phyloP scores from a whole-genome alignment of 2,113 vertebrate species.

The Vulpes vulpes region DNA sequence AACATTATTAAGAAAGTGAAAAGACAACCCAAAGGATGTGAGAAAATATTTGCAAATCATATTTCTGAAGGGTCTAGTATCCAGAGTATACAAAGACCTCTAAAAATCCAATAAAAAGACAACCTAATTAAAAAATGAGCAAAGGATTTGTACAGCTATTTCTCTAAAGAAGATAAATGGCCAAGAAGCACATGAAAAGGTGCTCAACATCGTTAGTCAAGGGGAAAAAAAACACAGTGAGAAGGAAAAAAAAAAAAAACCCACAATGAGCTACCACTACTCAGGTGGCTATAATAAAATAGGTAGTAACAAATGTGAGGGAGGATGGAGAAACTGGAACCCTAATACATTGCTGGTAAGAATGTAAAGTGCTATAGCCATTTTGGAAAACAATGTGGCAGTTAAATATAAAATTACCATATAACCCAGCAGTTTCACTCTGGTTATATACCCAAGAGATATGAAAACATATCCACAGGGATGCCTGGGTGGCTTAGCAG shows the following conservation, averaged over 20 bases:
- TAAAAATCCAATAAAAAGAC: not conserved
- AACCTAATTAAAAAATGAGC: not conserved
- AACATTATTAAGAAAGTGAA: not conserved
- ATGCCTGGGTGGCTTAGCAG: too few relatives aligned
- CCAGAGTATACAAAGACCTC: not conserved
- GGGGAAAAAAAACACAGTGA: not conserved
- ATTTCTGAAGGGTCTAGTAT: not conserved
- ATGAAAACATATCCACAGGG: not conserved
- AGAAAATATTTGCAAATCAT: not conserved
- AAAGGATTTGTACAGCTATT: not conserved
- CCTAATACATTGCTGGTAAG: not conserved
- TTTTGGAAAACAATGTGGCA: not conserved
- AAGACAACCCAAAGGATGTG: not conserved
- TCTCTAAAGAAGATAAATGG: not conserved
- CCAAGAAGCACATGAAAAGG: not conserved
- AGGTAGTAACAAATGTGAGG: not conserved
- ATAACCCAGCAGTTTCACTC: not conserved
- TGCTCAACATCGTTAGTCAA: not conserved
- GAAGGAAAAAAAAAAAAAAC: not conserved
- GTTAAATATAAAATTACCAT: conserved; percentile 1
- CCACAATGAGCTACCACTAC: not conserved
- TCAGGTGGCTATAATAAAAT: not conserved
- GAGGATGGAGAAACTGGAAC: not conserved
- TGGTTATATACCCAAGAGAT: not conserved
- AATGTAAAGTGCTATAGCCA: not conserved